phyloP scores from a whole-genome alignment of 2,113 vertebrate species.

The Willisornis vidua region DNA sequence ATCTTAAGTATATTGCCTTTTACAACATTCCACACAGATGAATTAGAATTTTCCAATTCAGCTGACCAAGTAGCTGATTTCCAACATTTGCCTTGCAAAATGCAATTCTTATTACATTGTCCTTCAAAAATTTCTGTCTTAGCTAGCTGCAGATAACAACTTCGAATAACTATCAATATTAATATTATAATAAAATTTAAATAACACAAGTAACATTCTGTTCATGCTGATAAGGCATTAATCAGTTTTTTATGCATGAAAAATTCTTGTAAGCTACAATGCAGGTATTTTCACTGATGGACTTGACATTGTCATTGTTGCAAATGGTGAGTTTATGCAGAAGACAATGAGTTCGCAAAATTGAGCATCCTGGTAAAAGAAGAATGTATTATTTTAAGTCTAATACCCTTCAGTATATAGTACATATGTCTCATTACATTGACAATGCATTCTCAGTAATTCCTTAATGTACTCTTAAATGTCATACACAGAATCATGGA shows the following conservation, averaged over 20 bases:
- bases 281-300: background rate
- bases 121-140: background rate
- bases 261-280: background rate
- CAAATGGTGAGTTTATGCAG: background rate
- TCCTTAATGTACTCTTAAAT: background rate
- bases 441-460: background rate
- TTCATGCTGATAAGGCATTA: background rate
- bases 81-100: slow-evolving; percentile 4
- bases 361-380: background rate
- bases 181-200: background rate
- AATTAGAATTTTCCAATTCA: slow-evolving; percentile 35
- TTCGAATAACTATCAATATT: background rate
- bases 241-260: background rate
- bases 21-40: background rate
- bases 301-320: background rate
- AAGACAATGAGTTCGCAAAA: background rate
- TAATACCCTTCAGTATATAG: background rate
- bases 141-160: slow-evolving; percentile 1
- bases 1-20: slow-evolving; percentile 39
- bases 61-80: background rate
- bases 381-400: background rate
- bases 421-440: background rate
- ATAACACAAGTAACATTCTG: background rate
- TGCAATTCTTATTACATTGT: background rate
- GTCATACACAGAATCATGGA: background rate